phyloP scores from a whole-genome alignment of 2,888 invertebrate species.

The Pimpla rufipes region DNA sequence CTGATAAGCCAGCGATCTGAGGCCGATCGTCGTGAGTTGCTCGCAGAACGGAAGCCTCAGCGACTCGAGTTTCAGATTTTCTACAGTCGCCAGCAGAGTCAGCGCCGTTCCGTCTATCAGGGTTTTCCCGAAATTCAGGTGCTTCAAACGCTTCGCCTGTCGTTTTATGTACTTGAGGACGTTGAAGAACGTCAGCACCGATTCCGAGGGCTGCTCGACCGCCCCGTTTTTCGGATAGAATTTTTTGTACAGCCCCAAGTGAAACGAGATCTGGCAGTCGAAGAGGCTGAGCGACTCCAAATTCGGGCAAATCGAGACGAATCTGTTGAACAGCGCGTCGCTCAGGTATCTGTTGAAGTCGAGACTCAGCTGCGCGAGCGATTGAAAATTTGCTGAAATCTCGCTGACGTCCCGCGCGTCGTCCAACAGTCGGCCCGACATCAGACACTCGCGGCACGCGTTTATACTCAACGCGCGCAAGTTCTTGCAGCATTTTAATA shows the following conservation, averaged over 20 bases:
- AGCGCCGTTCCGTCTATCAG: slow-evolving; percentile 89
- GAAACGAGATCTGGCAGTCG: slow-evolving; percentile 90
- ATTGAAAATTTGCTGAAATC: slow-evolving; percentile 85
- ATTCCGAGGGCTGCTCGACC: slow-evolving; percentile 86
- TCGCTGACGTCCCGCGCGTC: slow-evolving; percentile 87
- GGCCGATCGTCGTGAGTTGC: slow-evolving; percentile 88
- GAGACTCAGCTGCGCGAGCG: slow-evolving; percentile 88
- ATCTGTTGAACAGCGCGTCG: slow-evolving; percentile 90
- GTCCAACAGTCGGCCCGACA: slow-evolving; percentile 90
- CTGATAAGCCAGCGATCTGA: slow-evolving; percentile 88
- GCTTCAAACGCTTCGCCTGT: slow-evolving; percentile 87
- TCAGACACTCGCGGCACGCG: slow-evolving; percentile 90
- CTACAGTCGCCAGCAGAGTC: slow-evolving; percentile 86
- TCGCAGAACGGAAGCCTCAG: slow-evolving; percentile 88
- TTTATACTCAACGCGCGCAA: slow-evolving; percentile 88
- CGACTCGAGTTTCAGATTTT: slow-evolving; percentile 86
- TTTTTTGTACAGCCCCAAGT: slow-evolving; percentile 89
- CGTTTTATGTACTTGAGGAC: slow-evolving; percentile 87
- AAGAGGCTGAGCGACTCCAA: slow-evolving; percentile 89
- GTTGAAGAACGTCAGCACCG: slow-evolving; percentile 90
- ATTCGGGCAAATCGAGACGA: slow-evolving; percentile 88
- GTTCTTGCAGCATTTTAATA: slow-evolving; percentile 87
- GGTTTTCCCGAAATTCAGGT: slow-evolving; percentile 89
- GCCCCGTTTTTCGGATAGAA: slow-evolving; percentile 87
- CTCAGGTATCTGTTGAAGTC: slow-evolving; percentile 90